Evolutionary conservation across 2,797 vertebrate species (phyloP).

Genomic region (Otus scops): DNA sequence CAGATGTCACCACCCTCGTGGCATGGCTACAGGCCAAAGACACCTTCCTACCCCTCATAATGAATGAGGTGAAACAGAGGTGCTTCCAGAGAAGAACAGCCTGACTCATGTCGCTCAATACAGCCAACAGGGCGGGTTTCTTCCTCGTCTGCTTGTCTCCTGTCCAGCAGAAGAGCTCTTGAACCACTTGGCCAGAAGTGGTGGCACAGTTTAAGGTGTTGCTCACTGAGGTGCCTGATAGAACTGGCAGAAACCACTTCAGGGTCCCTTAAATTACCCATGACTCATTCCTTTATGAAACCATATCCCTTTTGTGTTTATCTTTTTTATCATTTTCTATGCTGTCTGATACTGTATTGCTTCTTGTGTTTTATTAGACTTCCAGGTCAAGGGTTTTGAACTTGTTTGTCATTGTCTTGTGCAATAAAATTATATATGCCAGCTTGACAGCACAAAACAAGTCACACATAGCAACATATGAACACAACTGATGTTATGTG

Average conservation of each 20-base stretch:
- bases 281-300: not conserved
- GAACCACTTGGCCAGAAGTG: not conserved
- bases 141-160: not conserved
- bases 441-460: not conserved
- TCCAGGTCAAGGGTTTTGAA: conserved; percentile 15
- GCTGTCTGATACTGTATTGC: not conserved
- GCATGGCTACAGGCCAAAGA: not conserved
- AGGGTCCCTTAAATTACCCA: not conserved
- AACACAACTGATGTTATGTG: not conserved
- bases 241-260: not conserved
- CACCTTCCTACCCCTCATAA: not conserved
- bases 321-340: not conserved
- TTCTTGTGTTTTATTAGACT: conserved; percentile 3
- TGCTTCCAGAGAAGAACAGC: not conserved
- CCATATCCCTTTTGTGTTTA: not conserved
- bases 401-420: not conserved
- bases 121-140: fast-evolving
- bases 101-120: not conserved
- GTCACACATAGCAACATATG: not conserved
- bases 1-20: not conserved
- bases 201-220: not conserved
- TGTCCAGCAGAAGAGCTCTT: not conserved
- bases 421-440: not conserved
- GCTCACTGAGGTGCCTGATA: not conserved
- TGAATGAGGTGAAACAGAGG: not conserved